Conservation (phyloP, 2,888 invertebrate genomes). For the Apamea monoglypha region DNA sequence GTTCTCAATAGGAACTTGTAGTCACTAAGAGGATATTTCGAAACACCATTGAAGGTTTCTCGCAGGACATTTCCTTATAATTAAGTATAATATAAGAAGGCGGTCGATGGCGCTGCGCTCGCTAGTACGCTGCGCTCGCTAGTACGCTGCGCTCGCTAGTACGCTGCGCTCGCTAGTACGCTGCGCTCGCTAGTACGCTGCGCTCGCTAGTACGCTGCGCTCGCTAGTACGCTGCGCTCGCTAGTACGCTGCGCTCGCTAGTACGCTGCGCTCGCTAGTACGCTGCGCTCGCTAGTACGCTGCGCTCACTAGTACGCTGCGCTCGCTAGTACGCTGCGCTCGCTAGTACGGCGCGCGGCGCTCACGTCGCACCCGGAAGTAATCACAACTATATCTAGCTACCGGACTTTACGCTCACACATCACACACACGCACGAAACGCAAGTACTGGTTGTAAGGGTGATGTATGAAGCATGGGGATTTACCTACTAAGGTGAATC, state of each 20-base stretch:
- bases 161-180: too few species aligned
- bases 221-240: too few species aligned
- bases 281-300: too few species aligned
- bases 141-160: too few species aligned
- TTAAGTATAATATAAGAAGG: constrained; percentile 45
- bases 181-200: too few species aligned
- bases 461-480: constrained; percentile 15
- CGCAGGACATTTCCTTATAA: constrained; percentile 50
- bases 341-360: constrained; percentile 70
- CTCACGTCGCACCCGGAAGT: constrained; percentile 79
- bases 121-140: too few species aligned
- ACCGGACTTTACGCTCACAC: constrained; percentile 71
- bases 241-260: too few species aligned
- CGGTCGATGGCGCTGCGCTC: constrained; percentile 54
- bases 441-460: constrained; percentile 15
- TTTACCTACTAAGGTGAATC: constrained; percentile 7
- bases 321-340: too few species aligned
- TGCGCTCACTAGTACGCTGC: too few species aligned
- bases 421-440: constrained; percentile 30
- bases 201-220: too few species aligned
- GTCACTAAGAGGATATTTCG: neutral
- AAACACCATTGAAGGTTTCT: constrained; percentile 11
- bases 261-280: too few species aligned
- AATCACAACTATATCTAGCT: constrained; percentile 80
- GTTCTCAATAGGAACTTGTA: neutral